Base-by-base conservation (phyloP, 2,113 vertebrate genomes). In the Pterocles orientalis region DNA sequence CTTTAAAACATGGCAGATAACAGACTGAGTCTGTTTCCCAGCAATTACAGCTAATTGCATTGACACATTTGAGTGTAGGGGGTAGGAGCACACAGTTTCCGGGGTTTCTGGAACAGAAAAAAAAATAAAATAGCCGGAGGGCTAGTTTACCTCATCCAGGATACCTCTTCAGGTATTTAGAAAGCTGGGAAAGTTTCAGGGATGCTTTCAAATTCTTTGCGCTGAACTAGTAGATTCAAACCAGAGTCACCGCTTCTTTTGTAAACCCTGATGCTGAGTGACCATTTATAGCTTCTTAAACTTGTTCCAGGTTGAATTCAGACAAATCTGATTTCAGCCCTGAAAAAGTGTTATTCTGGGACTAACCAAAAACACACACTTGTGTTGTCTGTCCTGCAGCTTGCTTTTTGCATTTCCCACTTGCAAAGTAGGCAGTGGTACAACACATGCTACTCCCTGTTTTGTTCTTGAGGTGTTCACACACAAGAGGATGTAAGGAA, bases 11-110 rank as follows among this genome's bases (percentile, higher is more conserved):
- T 89, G 94, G 88, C 92, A 89, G 95, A 91, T 96, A 94, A 82
- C 83, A 92, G 92, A 57, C 72, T 78, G 71, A 92, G 90, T 70
- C 94, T 90, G 92, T 94, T 97, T 95, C 86, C 73, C 88, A 50
- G 94, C 92, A 96, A 89, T 97, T 96, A 94, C 1, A 93, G 62
- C 88, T 96, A 96, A 97, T 96, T 95, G 86, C 61, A 51, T 61
- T 91, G 92, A 83, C 80, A 88, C 57, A 4, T 88, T 60, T 31
- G 53, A 82, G 64, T 24, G 80, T 53, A 84, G 81, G 76, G 71
- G 70, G 79, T 88, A 48, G 69, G 25, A 86, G 53, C 13, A 14
- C 28, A 6, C 10, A n/a, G 34, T 71, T 96, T 78, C 73, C 5
- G 56, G 69, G 16, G 15, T 84, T 96, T 90, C 65, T 84, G 28